These are phyloP conservation scores for Euschistus heros DNA, from an alignment of 1,140 invertebrate species.

Conservation along the genomic window DNA sequence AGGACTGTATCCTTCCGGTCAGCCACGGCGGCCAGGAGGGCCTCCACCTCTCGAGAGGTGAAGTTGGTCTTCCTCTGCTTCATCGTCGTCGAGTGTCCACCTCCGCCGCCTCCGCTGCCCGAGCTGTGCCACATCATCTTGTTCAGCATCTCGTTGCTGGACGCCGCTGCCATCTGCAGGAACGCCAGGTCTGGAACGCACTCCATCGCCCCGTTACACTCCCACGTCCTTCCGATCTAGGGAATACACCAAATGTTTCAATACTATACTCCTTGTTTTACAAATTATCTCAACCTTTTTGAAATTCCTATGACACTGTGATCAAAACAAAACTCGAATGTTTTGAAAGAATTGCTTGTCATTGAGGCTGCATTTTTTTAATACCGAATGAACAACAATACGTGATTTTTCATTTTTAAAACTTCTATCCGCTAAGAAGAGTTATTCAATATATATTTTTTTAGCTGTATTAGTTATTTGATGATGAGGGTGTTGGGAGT, in stretches of 20 bases:
- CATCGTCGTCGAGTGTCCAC: constrained; percentile 16
- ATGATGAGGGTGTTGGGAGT: too few species aligned
- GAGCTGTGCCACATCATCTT: constrained; percentile 24
- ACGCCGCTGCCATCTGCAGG: constrained; percentile 25
- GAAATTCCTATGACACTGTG: too few species aligned
- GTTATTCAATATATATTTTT: too few species aligned
- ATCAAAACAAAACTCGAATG: too few species aligned
- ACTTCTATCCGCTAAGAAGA: too few species aligned
- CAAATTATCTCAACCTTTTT: background rate
- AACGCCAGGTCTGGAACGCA: constrained; percentile 27
- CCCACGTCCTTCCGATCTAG: constrained; percentile 2
- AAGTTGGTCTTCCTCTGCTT: constrained; percentile 32
- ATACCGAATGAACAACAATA: too few species aligned
- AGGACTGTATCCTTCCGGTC: constrained; percentile 29
- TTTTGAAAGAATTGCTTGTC: too few species aligned
- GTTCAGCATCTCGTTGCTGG: constrained; percentile 22
- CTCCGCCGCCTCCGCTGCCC: background rate
- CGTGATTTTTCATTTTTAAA: too few species aligned
- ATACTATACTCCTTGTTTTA: background rate
- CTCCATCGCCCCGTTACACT: constrained; percentile 19
- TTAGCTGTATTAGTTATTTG: too few species aligned
- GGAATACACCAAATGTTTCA: background rate
- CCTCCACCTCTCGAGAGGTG: constrained; percentile 30
- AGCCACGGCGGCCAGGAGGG: constrained; percentile 26
- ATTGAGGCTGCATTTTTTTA: too few species aligned